These are phyloP conservation scores for Hypsopygia costalis DNA, from an alignment of 2,888 invertebrate genomes.

Conservation along the genomic window DNA sequence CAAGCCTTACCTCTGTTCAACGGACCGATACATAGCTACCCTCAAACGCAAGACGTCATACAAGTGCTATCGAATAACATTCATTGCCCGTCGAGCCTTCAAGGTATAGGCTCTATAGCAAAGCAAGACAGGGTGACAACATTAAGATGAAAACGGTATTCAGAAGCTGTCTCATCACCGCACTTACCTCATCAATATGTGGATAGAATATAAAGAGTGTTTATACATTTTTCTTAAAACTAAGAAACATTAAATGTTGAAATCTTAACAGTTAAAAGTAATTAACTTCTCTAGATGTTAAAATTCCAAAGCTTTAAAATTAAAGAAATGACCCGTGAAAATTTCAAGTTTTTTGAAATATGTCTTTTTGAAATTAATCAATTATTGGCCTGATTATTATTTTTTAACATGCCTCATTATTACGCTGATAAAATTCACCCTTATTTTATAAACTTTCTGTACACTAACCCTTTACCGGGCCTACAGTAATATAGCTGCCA, in stretches of 20 bases:
- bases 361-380: too few relatives aligned
- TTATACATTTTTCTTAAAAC: too few relatives aligned
- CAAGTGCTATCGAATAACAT: not conserved
- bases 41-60: not conserved
- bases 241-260: too few relatives aligned
- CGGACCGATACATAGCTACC: not conserved
- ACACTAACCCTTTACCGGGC: constrained; percentile 23
- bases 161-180: constrained; percentile 34
- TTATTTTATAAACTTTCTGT: constrained; percentile 23
- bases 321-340: too few relatives aligned
- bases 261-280: too few relatives aligned
- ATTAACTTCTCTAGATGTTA: too few relatives aligned
- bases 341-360: too few relatives aligned
- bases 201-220: too few relatives aligned
- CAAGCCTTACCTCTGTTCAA: not conserved
- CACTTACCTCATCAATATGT: constrained; percentile 41
- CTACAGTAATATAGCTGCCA: constrained; percentile 9
- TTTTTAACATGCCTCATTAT: too few relatives aligned
- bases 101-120: constrained; percentile 5
- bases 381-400: too few relatives aligned
- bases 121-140: constrained; percentile 61
- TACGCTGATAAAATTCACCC: too few relatives aligned
- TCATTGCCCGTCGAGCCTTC: not conserved
- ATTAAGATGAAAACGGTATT: constrained; percentile 30
- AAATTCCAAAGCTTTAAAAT: too few relatives aligned